Evolutionary conservation across 1,140 invertebrate species (phyloP), one percentile per base, ranked within the genome.

Genomic region (Euborellia annulipes): DNA sequence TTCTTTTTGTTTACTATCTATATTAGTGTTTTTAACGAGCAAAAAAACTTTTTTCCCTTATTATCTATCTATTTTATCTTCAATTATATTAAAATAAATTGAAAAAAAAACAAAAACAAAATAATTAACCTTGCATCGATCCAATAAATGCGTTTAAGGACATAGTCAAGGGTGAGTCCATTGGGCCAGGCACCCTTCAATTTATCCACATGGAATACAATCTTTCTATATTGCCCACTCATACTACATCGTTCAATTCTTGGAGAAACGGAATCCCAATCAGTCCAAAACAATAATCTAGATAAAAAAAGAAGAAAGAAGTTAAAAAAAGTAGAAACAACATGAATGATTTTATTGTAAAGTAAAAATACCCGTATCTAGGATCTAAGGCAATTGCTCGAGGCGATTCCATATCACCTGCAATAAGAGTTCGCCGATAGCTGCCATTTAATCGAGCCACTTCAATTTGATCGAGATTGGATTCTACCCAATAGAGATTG

Each of bases 391-490:
- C 85, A 52, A 94, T 80, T 2, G 87, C 85, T 18, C 89, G 63
- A 0, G 88, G 87, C 55, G 77, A 88, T 52, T 84, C 78, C 77
- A 93, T 88, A 51, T 81, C 77, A 0, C 84, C 84, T 16, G 85
- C 79, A 20, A 92, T 71, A 0, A 93, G 62, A 0, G 86, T 91
- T 27, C 81, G 71, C 3, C 87, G 62, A 55, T 75, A 81, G 37
- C 70, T 73, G 1, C 89, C 88, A 60, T 88, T 81, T 27, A 89
- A 61, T 51, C 78, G 77, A 11, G 86, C 78, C 44, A 92, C 88
- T 68, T 92, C 86, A 36, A 93, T 91, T 59, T 90, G 85, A 61
- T 90, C 84, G 19, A 92, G 65, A 59, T 79, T 85, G 56, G 78
- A 82, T 62, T 91, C 86, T 1, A 91, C 80, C 73, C 73, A 76